These are phyloP conservation scores for Aleiodes alternator DNA, from an alignment of 2,888 invertebrate genomes.

Conservation along the genomic window DNA sequence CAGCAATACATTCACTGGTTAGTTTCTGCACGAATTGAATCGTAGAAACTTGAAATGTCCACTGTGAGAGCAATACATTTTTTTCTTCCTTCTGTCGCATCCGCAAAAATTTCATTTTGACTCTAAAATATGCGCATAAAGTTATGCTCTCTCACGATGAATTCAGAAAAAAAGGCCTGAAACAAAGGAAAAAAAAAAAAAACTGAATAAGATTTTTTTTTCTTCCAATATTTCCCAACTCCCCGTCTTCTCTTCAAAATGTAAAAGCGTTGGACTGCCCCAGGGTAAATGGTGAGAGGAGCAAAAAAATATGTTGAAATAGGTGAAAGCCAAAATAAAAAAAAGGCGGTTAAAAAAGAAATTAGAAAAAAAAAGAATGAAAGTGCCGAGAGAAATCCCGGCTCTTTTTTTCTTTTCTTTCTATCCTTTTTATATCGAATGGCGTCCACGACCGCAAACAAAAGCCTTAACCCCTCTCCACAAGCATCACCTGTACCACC, in stretches of 20 bases:
- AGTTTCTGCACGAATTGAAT: background rate
- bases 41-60: background rate
- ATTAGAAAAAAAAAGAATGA: background rate
- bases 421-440: conserved; percentile 22
- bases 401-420: background rate
- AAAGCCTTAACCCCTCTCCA: conserved; percentile 4
- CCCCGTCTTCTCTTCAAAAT: background rate
- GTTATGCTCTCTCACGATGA: background rate
- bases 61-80: background rate
- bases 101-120: background rate
- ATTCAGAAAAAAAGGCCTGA: background rate
- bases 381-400: conserved; percentile 6
- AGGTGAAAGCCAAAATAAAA: background rate
- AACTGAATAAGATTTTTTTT: background rate
- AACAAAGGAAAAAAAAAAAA: background rate
- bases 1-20: background rate
- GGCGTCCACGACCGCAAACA: conserved; percentile 7
- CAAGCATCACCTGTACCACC: background rate
- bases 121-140: conserved; percentile 23
- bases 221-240: background rate
- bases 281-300: background rate
- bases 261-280: conserved; percentile 2
- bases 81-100: background rate
- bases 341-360: background rate
- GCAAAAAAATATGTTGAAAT: conserved; percentile 9